These are phyloP conservation scores for Agelas oroides DNA, from an alignment of 37 sponge, comb jelly and placozoan genomes.

Conservation along the genomic window DNA sequence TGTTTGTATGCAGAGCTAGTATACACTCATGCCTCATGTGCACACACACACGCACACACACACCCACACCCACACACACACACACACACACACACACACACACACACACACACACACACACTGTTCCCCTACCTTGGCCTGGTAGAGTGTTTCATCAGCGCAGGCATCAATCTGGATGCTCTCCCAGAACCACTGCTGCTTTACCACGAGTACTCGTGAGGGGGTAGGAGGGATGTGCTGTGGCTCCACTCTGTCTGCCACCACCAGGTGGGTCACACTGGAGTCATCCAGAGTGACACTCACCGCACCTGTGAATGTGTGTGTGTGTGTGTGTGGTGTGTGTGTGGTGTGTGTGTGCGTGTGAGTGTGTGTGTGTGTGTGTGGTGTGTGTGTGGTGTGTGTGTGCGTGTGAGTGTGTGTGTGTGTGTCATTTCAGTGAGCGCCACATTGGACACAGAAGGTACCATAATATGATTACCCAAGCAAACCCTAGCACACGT, in stretches of 20 bases:
- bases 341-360: no score
- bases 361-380: no score
- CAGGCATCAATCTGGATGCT: slow-evolving; percentile 95
- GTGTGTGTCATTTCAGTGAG: no score
- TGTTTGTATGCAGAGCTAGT: neutral
- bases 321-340: no score
- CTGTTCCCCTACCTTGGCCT: slow-evolving; percentile 57
- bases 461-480: no score
- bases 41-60: slow-evolving; percentile 12
- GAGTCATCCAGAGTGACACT: slow-evolving; percentile 32
- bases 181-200: slow-evolving; percentile 99
- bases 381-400: no score
- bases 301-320: slow-evolving; percentile 60
- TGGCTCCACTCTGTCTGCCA: slow-evolving; percentile 60
- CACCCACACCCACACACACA: no score
- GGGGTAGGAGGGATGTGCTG: slow-evolving; percentile 53
- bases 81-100: no score
- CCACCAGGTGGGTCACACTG: slow-evolving; percentile 71
- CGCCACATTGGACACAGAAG: no score
- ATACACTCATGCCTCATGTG: slow-evolving; percentile 18
- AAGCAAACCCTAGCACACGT: no score
- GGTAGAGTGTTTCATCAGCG: slow-evolving; percentile 89
- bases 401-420: no score
- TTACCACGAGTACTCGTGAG: slow-evolving; percentile 73
- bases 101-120: no score